Evolutionary conservation across 2,888 invertebrate species (phyloP).

Genomic region (Drosophila sordidula): DNA sequence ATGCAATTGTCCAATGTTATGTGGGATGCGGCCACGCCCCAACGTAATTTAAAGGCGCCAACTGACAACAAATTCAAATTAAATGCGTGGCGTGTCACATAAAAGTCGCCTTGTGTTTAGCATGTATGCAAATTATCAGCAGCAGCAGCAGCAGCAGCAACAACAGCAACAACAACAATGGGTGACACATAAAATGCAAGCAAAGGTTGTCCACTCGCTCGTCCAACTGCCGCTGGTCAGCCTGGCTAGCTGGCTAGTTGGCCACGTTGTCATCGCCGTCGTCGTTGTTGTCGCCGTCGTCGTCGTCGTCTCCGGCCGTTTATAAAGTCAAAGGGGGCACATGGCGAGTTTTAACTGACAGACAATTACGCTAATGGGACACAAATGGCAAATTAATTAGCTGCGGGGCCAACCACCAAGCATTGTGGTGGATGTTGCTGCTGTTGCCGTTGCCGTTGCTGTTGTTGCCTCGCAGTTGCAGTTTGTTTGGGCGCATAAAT

Average conservation of each 20-base stretch:
- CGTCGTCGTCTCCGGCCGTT: slow-evolving; percentile 39
- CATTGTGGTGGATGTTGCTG: slow-evolving; percentile 32
- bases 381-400: slow-evolving; percentile 82
- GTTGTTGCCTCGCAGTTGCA: slow-evolving; percentile 17
- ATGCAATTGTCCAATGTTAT: slow-evolving; percentile 37
- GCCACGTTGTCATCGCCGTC: slow-evolving; percentile 47
- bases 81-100: slow-evolving; percentile 64
- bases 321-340: slow-evolving; percentile 74
- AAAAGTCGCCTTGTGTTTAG: slow-evolving; percentile 56
- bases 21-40: slow-evolving; percentile 42
- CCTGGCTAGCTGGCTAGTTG: slow-evolving; percentile 42
- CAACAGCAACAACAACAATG: slow-evolving; percentile 45
- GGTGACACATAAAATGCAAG: slow-evolving; percentile 74
- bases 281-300: slow-evolving; percentile 41
- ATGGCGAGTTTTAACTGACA: slow-evolving; percentile 71
- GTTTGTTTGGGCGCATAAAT: slow-evolving; percentile 52
- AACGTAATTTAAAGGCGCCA: slow-evolving; percentile 59
- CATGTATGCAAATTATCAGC: slow-evolving; percentile 70
- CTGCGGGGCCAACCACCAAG: slow-evolving; percentile 62
- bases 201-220: slow-evolving; percentile 65
- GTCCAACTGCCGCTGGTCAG: slow-evolving; percentile 35
- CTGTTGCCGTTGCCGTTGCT: slow-evolving; percentile 16
- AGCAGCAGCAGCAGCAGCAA: slow-evolving; percentile 43
- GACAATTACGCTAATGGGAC: slow-evolving; percentile 81
- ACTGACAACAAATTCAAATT: slow-evolving; percentile 59